These are phyloP conservation scores for Hypocryptadius cinnamomeus DNA, from an alignment of 2,113 vertebrate genomes.

Conservation along the genomic window DNA sequence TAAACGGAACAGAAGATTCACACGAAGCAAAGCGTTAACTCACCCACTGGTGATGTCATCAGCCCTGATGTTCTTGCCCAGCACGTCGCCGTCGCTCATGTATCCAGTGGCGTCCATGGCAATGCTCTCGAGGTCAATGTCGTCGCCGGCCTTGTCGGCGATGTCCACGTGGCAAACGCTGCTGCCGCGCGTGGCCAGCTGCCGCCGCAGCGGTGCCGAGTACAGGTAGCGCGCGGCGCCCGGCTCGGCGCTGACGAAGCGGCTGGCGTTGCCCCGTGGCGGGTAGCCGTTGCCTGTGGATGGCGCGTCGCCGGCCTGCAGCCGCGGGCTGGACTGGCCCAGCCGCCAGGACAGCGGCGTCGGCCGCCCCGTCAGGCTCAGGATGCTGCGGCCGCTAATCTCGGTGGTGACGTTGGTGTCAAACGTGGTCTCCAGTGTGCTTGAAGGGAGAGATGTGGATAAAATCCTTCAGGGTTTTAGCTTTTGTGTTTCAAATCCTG, in stretches of 20 bases:
- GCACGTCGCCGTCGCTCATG: conserved; percentile 95
- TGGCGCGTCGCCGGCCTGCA: conserved; percentile 93
- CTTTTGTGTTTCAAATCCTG: not conserved
- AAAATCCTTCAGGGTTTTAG: not conserved
- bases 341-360: conserved; percentile 89
- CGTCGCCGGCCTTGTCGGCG: conserved; percentile 75
- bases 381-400: conserved; percentile 85
- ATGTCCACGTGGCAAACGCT: conserved; percentile 77
- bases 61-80: conserved; percentile 87
- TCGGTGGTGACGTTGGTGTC: conserved; percentile 89
- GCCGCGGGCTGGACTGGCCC: conserved; percentile 91
- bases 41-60: conserved; percentile 94
- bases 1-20: accelerated
- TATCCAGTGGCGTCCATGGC: conserved; percentile 88
- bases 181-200: conserved; percentile 80
- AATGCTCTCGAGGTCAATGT: conserved; percentile 80
- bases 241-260: conserved; percentile 63
- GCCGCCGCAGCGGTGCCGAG: conserved; percentile 79
- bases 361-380: conserved; percentile 81
- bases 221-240: conserved; percentile 82
- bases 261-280: conserved; percentile 73
- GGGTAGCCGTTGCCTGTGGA: conserved; percentile 87
- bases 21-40: not conserved
- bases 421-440: conserved; percentile 93
- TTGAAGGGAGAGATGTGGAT: not conserved